A percentile compares a stretch with the other conserved stretches of the same genome.
phyloP scores from a whole-genome alignment of 2,113 vertebrate species.

The Oenanthe oenanthe region DNA sequence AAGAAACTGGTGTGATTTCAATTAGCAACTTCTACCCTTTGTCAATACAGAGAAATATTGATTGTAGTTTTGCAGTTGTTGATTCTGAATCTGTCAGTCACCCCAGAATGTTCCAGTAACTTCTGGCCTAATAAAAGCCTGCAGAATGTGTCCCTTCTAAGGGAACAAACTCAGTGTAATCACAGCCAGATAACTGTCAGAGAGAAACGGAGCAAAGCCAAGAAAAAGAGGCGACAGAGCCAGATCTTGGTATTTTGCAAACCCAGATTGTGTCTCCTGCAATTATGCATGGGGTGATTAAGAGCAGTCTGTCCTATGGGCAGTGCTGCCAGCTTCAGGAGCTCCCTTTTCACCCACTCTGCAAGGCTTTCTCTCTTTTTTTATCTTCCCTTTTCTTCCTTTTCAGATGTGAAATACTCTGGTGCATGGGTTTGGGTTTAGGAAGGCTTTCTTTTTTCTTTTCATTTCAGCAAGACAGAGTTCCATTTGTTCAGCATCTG shows the following conservation, averaged over 20 bases:
- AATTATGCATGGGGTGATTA: constrained; percentile 1
- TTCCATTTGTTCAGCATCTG: constrained; percentile 87
- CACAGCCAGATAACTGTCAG: constrained; percentile 42
- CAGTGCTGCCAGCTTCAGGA: not conserved
- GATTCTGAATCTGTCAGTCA: not conserved
- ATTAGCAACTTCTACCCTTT: not conserved
- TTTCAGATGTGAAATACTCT: constrained; percentile 42
- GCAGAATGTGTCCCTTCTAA: constrained; percentile 18
- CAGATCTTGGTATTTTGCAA: constrained; percentile 44
- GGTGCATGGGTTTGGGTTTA: constrained; percentile 16
- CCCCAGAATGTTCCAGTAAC: not conserved
- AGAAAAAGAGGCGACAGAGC: not conserved
- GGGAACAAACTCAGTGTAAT: constrained; percentile 8
- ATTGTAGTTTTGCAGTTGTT: not conserved
- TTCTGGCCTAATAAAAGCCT: not conserved
- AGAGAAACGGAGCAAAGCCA: not conserved
- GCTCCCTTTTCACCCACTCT: constrained; percentile 12
- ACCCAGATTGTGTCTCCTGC: not conserved
- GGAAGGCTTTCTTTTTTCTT: constrained; percentile 33
- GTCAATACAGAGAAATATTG: not conserved
- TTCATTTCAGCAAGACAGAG: constrained; percentile 65
- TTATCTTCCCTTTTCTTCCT: not conserved
- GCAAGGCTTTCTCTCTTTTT: not conserved
- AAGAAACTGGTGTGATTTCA: not conserved
- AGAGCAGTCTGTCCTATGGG: not conserved